Base-by-base conservation (phyloP, 1,140 invertebrate genomes). In the Trichonephila clavipes region DNA sequence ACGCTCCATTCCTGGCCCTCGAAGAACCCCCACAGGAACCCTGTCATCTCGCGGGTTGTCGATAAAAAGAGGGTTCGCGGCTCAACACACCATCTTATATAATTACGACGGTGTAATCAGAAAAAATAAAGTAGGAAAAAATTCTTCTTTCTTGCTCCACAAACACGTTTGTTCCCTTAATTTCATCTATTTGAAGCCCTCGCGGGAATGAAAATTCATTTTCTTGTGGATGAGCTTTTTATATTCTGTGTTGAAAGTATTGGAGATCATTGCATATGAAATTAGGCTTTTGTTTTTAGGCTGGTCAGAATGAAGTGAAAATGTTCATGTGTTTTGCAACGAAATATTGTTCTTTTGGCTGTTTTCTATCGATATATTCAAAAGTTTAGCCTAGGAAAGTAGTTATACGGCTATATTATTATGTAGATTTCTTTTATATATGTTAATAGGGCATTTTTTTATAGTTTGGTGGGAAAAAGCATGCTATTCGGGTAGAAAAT, bases 51-150 rank as follows among this genome's bases (percentile, higher is more conserved):
- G 18, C 82, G 12, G 24, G 59, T 19, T 88, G 86, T 85, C 83
- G 83, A 85, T 85, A 85, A 40, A n/a, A 64, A 62, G 24, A 34
- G 86, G 28, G 61, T 14, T 83, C 19, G 18, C 44, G 82, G 28
- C 82, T 19, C 10, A n/a, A 12, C 44, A 51, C 44, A 51, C 44
- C 21, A 21, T 24, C 61, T 88, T 62, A 88, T 88, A 64, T 88
- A 88, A 88, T 88, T 88, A 88, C 59, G 21, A 16, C 3, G 34
- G 3, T 40, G 59, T 44, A 88, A 88, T 88, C 86, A 88, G 34
- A 19, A 51, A 12, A 51, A 10, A 51, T 10, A 51, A 51, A 10
- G 5, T 10, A 5, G 5, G 5, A 51, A 82, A 18, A 40, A 18
- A 2, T 34, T 69, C 28, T 72, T 77, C 28, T 77, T 77, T 77